These are phyloP conservation scores for Pogonomyrmex barbatus DNA, from an alignment of 1,140 invertebrate genomes.

Conservation along the genomic window DNA sequence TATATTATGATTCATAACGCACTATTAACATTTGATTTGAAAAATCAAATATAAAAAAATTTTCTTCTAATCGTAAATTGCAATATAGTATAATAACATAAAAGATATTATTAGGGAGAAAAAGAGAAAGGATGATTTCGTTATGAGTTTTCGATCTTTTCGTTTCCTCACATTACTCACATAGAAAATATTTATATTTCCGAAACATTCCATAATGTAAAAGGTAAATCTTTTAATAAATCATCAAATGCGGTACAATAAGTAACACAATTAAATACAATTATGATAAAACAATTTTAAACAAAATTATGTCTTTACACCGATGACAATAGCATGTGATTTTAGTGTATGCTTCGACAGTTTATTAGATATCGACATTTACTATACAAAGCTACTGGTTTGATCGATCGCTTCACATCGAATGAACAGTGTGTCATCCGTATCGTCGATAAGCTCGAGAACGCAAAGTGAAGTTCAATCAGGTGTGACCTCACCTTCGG, in stretches of 20 bases:
- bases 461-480: constrained; percentile 50
- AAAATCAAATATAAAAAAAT: not conserved
- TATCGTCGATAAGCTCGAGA: constrained; percentile 53
- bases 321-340: not conserved
- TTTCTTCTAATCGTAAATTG: not conserved
- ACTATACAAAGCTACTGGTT: not conserved
- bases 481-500: constrained; percentile 60
- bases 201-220: not conserved
- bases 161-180: not conserved
- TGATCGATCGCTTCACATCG: constrained; percentile 39
- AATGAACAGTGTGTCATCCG: constrained; percentile 41
- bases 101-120: not conserved
- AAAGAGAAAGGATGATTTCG: not conserved
- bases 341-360: not conserved
- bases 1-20: not conserved
- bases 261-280: too few relatives aligned
- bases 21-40: not conserved
- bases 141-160: not conserved
- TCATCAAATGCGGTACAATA: not conserved
- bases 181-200: not conserved
- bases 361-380: constrained; percentile 21
- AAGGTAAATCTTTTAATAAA: not conserved
- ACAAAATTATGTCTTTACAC: not conserved
- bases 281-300: not conserved
- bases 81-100: not conserved